Evolutionary conservation across 2,113 vertebrate species (phyloP).

Genomic region (Nothocercus nigrocapillus): DNA sequence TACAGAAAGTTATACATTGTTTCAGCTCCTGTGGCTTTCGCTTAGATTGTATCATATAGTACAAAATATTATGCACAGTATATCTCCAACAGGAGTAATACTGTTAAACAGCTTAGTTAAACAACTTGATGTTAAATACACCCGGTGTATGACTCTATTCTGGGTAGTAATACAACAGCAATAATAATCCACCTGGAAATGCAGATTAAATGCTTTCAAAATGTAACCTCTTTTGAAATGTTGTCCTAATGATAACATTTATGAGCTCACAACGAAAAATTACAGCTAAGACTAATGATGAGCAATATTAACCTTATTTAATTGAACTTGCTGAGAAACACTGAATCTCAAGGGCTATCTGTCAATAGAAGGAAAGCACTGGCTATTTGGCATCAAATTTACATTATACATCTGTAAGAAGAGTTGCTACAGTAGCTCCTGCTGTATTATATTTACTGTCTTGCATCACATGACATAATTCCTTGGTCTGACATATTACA

Average conservation of each 20-base stretch:
- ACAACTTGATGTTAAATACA: conserved; percentile 49
- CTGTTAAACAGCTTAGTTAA: not conserved
- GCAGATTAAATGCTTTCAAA: conserved; percentile 35
- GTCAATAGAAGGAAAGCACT: not conserved
- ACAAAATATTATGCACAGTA: not conserved
- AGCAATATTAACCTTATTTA: not conserved
- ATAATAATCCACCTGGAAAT: conserved; percentile 16
- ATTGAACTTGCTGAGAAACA: conserved; percentile 20
- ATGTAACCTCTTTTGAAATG: conserved; percentile 31
- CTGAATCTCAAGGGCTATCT: not conserved
- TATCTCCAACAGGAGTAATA: not conserved
- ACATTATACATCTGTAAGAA: not conserved
- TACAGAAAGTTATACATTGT: not conserved
- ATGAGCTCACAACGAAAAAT: conserved; percentile 14
- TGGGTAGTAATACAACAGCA: conserved; percentile 34
- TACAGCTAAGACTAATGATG: not conserved
- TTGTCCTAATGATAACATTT: conserved; percentile 42
- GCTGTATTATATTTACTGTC: not conserved
- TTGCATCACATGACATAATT: not conserved
- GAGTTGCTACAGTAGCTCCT: not conserved
- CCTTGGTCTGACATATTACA: not conserved
- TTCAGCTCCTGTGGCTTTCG: not conserved
- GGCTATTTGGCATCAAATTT: not conserved
- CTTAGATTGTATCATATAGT: not conserved
- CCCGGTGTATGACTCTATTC: not conserved